Percentiles rank a stretch among this genome's conserved stretches.
Evolutionary conservation across 2,888 invertebrate species (phyloP).

Genomic region (Calameuta pallipes): DNA sequence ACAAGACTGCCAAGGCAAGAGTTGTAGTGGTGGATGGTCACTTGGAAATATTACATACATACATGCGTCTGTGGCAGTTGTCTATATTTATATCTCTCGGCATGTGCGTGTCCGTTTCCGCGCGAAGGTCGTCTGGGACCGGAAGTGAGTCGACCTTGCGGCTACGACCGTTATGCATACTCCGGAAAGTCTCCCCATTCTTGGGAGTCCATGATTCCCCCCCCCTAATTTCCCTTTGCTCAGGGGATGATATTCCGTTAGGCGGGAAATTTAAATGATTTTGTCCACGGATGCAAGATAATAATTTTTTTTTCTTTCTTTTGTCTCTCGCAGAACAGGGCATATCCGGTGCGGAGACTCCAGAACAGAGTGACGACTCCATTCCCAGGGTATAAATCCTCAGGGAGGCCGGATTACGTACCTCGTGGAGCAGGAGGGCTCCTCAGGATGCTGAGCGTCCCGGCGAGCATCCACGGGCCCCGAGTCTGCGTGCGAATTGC

Average conservation of each 20-base stretch:
- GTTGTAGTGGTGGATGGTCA: constrained; percentile 10
- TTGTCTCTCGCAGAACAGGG: neutral
- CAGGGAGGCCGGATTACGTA: neutral
- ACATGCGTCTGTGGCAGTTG: constrained; percentile 14
- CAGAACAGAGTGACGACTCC: neutral
- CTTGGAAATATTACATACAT: neutral
- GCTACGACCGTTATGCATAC: constrained; percentile 55
- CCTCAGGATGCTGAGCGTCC: constrained; percentile 60
- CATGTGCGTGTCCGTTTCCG: constrained; percentile 57
- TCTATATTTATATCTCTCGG: constrained; percentile 36
- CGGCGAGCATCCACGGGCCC: constrained; percentile 33
- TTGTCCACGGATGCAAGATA: neutral
- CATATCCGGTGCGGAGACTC: neutral
- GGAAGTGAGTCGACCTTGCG: constrained; percentile 64
- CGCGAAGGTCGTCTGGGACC: constrained; percentile 60
- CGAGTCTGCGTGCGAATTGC: constrained; percentile 33
- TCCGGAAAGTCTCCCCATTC: constrained; percentile 34
- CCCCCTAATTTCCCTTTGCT: neutral
- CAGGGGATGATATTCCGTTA: neutral
- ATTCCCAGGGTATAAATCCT: neutral
- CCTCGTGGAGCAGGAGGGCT: constrained; percentile 17
- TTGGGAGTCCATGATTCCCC: neutral
- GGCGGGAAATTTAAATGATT: neutral
- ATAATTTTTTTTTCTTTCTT: neutral
- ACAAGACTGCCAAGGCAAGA: constrained; percentile 26